These are phyloP conservation scores for Caenorhabditis macrosperma DNA, from an alignment of 2,888 invertebrate species.

Conservation along the genomic window DNA sequence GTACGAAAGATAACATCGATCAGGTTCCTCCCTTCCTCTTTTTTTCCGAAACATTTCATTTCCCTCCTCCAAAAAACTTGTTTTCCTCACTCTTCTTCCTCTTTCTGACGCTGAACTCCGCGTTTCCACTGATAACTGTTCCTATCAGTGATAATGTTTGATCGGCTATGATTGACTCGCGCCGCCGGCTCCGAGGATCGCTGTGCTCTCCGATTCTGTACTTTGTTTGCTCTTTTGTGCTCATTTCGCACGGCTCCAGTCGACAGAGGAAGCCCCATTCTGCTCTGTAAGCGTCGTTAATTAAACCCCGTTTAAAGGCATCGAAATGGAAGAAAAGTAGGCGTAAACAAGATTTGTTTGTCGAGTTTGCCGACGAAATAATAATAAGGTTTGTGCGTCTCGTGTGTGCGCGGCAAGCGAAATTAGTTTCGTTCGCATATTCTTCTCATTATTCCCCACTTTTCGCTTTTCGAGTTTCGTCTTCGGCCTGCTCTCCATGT, in stretches of 20 bases:
- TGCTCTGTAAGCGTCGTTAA: background rate
- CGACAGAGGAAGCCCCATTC: background rate
- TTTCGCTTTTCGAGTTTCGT: constrained; percentile 8
- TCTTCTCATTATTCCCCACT: background rate
- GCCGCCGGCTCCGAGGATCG: background rate
- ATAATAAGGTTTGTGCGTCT: constrained; percentile 36
- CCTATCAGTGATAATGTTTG: constrained; percentile 34
- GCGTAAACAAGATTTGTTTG: constrained; percentile 42
- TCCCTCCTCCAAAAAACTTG: constrained; percentile 18
- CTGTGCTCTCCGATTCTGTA: background rate
- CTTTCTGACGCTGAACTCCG: constrained; percentile 9
- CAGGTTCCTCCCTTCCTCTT: constrained; percentile 1
- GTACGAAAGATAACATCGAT: constrained; percentile 3
- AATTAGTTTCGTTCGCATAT: constrained; percentile 16
- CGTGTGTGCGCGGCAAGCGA: background rate
- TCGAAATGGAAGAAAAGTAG: background rate
- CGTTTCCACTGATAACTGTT: constrained; percentile 8
- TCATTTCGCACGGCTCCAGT: background rate
- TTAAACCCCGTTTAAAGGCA: background rate
- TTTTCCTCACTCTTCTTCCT: constrained; percentile 2
- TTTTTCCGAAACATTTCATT: constrained; percentile 17
- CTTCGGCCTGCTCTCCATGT: background rate
- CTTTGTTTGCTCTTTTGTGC: constrained; percentile 46
- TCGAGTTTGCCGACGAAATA: background rate
- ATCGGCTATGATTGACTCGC: constrained; percentile 45